These are phyloP conservation scores for Orthochromis indermauri DNA, from an alignment of 2,113 vertebrate genomes.

Conservation along the genomic window DNA sequence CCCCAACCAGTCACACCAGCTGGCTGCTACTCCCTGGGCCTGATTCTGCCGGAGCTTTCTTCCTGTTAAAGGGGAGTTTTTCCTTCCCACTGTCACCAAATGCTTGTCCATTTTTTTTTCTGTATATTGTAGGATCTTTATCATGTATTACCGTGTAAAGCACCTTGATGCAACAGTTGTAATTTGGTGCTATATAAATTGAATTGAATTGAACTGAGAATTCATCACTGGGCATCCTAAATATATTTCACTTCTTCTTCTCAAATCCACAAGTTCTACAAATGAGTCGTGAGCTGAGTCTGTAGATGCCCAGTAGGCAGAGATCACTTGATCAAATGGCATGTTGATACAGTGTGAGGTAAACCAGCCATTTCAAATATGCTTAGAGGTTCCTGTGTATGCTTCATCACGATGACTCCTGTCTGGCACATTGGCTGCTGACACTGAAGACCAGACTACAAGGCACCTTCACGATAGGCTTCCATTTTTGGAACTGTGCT, in stretches of 20 bases:
- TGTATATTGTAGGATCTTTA: background rate
- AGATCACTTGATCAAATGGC: background rate
- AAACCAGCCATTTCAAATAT: background rate
- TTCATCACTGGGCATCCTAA: constrained; percentile 12
- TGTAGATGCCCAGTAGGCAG: background rate
- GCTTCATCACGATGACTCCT: background rate
- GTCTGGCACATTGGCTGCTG: background rate
- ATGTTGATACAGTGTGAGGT: background rate
- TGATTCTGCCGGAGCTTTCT: background rate
- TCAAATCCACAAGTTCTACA: background rate
- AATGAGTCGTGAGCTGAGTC: background rate
- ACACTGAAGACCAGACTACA: background rate
- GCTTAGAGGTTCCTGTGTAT: background rate
- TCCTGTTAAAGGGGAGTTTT: background rate
- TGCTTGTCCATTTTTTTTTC: background rate
- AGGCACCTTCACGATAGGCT: constrained; percentile 1
- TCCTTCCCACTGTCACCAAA: background rate
- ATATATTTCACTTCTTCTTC: background rate
- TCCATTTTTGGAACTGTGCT: background rate
- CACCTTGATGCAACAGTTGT: background rate
- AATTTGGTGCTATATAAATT: background rate
- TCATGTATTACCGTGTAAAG: background rate
- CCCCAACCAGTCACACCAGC: background rate
- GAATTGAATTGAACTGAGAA: background rate
- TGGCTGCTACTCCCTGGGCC: background rate